Conservation (phyloP, 37 sponge, comb jelly and placozoan genomes). For the Haliclona indistincta region DNA sequence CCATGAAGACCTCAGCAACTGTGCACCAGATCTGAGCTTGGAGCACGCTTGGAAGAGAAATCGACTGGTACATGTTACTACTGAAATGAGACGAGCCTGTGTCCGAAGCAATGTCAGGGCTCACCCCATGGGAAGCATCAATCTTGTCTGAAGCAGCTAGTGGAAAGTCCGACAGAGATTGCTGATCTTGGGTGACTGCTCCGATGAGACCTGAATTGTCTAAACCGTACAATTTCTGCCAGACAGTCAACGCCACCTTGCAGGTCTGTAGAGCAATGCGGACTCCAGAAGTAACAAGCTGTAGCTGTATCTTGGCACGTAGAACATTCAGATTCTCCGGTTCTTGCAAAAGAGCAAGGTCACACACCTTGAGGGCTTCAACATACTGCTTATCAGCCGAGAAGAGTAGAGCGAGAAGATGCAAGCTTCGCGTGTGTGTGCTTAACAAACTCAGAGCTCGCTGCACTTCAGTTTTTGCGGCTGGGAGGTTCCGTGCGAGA, state of each 20-base stretch:
- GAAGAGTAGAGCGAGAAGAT: slow-evolving; percentile 52
- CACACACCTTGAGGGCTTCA: slow-evolving; percentile 56
- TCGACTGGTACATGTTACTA: neutral
- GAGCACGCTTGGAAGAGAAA: slow-evolving; percentile 15
- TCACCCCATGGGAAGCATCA: neutral
- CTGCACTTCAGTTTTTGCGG: slow-evolving; percentile 45
- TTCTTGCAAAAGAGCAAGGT: slow-evolving; percentile 49
- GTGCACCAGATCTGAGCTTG: slow-evolving; percentile 62
- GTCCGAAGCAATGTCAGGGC: slow-evolving; percentile 60
- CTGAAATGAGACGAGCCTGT: slow-evolving; percentile 65
- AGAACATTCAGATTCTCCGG: slow-evolving; percentile 56
- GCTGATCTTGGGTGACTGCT: slow-evolving; percentile 33
- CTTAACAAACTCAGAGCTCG: slow-evolving; percentile 31
- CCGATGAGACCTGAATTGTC: slow-evolving; percentile 34
- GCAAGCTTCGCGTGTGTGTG: slow-evolving; percentile 56
- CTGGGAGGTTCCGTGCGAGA: slow-evolving; percentile 30
- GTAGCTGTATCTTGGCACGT: slow-evolving; percentile 48
- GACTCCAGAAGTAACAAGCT: slow-evolving; percentile 14
- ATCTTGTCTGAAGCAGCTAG: slow-evolving; percentile 9
- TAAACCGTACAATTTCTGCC: slow-evolving; percentile 46
- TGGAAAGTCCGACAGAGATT: slow-evolving; percentile 45
- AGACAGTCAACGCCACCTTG: slow-evolving; percentile 43
- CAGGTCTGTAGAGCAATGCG: slow-evolving; percentile 52
- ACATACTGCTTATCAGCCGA: slow-evolving; percentile 49
- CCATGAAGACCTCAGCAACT: slow-evolving; percentile 59